Evolutionary conservation across 2,797 vertebrate genomes (phyloP), one percentile per base, ranked within the genome.

Genomic region (Botia kubotai): DNA sequence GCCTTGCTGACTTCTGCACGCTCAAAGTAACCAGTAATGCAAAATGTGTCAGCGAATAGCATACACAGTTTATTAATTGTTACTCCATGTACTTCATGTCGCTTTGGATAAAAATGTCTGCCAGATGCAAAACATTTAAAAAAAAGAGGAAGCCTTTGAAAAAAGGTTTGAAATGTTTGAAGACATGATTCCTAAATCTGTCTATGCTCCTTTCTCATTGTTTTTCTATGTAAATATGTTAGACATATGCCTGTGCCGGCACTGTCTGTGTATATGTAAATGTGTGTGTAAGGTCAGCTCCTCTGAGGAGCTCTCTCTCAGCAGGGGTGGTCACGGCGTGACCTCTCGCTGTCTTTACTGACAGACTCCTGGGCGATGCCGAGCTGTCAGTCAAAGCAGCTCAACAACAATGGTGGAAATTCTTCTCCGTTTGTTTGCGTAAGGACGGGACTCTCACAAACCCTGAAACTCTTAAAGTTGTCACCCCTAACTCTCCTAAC

Each of bases 371-470:
- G 89, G 86, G 89, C 90, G 88, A 87, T 88, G 89, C 87, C 60
- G 86, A 85, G 88, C 91, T 91, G 94, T 92, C 94, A 94, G 89
- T 94, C 93, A 94, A 87, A 89, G 90, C 80, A 86, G 84, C 81
- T 82, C 88, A 82, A 87, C 91, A 92, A 94, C 94, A 95, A 94
- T 94, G 86, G 90, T 82, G 89, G 84, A 91, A 93, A 94, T 94
- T 93, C 93, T 93, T 91, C 81, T 48, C 81, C 92, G 93, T 95
- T 94, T 95, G 93, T 95, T 95, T 95, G 92, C 90, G 91, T 92
- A 95, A 93, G 92, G 90, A 92, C 89, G 79, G 87, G 88, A 87
- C 91, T 91, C 92, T 92, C 91, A 77, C 89, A 92, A 92, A 93
- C 89, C 91, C 89, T 90, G 91, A 91, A 92, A 91, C 91, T 89